Evolutionary conservation across 1,140 invertebrate species (phyloP).

Genomic region (Danaus melanippus): DNA sequence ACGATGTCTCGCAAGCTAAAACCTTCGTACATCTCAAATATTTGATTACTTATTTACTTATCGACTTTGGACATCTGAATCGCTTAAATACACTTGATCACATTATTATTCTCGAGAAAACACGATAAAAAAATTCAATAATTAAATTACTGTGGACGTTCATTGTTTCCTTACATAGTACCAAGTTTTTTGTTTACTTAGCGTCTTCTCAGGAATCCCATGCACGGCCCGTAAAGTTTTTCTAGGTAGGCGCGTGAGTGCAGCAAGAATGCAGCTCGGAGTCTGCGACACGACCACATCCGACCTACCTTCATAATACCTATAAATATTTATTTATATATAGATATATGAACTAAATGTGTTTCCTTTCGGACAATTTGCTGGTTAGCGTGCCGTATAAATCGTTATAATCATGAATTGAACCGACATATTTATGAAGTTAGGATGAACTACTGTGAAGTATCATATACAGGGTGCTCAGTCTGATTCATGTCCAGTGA

Average conservation of each 20-base stretch:
- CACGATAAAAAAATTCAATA: slow-evolving; percentile 16
- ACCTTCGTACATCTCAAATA: too few relatives aligned
- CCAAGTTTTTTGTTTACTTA: slow-evolving; percentile 36
- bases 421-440: slow-evolving; percentile 43
- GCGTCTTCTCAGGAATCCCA: slow-evolving; percentile 40
- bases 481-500: slow-evolving; percentile 39
- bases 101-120: slow-evolving; percentile 18
- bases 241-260: slow-evolving; percentile 40
- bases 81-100: background rate
- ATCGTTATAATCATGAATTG: slow-evolving; percentile 37
- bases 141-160: slow-evolving; percentile 31
- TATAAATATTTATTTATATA: too few relatives aligned
- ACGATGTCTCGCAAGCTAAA: too few relatives aligned
- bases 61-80: too few relatives aligned
- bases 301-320: background rate
- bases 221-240: slow-evolving; percentile 37
- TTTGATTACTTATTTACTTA: too few relatives aligned
- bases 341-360: too few relatives aligned
- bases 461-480: slow-evolving; percentile 36
- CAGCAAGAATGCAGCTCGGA: slow-evolving; percentile 40
- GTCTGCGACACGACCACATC: slow-evolving; percentile 21
- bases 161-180: slow-evolving; percentile 39
- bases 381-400: slow-evolving; percentile 25
- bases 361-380: slow-evolving; percentile 3
- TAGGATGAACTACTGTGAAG: slow-evolving; percentile 44